A percentile compares a stretch with the other conserved stretches of the same genome.
These are phyloP conservation scores for Antechinus stuartii DNA, from an alignment of 2,113 vertebrate genomes.

Conservation along the genomic window DNA sequence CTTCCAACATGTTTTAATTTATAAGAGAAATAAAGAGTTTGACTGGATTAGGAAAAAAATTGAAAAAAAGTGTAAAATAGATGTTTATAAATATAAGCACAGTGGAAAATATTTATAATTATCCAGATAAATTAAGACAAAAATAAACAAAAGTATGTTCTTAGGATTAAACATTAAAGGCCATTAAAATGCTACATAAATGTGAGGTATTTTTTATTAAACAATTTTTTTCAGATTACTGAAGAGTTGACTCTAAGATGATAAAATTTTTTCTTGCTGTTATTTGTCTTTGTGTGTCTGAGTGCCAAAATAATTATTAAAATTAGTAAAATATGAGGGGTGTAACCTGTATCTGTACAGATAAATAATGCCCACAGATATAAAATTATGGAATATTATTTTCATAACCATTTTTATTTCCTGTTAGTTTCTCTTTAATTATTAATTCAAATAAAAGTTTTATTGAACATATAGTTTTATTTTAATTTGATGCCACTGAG, in stretches of 20 bases:
- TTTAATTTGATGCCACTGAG: background rate
- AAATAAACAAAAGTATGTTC: background rate
- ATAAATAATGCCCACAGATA: background rate
- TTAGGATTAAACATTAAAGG: background rate
- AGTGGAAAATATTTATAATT: background rate
- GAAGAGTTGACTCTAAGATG: background rate
- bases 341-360: background rate
- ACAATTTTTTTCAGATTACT: background rate
- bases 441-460: background rate
- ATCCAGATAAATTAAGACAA: background rate
- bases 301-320: background rate
- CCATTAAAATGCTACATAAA: background rate
- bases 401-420: background rate
- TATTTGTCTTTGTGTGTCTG: too few species aligned
- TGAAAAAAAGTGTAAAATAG: background rate
- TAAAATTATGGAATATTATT: background rate
- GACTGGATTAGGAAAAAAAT: background rate
- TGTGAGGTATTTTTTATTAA: background rate
- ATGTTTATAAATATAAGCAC: background rate
- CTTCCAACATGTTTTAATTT: slow-evolving; percentile 1
- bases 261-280: background rate
- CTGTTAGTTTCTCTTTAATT: background rate
- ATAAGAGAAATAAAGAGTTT: background rate
- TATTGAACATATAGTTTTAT: background rate
- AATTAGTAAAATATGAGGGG: background rate